These are phyloP conservation scores for Chloroclystis v-ata DNA, from an alignment of 2,888 invertebrate genomes.

Conservation along the genomic window DNA sequence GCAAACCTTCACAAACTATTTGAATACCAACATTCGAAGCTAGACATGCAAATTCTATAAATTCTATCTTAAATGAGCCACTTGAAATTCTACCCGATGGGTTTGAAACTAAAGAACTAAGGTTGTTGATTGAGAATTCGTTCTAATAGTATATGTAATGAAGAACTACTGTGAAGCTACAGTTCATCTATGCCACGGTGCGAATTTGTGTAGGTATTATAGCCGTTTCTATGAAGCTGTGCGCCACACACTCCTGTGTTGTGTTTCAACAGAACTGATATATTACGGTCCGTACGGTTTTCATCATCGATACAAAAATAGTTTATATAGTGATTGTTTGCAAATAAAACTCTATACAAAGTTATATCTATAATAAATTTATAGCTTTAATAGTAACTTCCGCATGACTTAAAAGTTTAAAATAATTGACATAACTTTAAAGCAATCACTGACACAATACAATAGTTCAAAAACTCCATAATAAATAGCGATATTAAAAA, in stretches of 20 bases:
- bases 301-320: background rate
- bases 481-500: conserved; percentile 13
- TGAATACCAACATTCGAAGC: conserved; percentile 44
- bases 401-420: no score
- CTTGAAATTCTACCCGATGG: conserved; percentile 16
- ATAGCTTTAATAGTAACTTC: no score
- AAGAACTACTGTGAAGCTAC: conserved; percentile 27
- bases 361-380: no score
- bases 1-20: conserved; percentile 51
- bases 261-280: background rate
- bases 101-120: conserved; percentile 2
- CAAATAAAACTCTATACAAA: background rate
- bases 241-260: conserved; percentile 7
- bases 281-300: background rate
- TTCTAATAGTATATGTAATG: background rate
- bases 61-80: conserved; percentile 18
- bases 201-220: conserved; percentile 75
- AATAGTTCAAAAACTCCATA: conserved; percentile 8
- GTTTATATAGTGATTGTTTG: background rate
- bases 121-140: conserved; percentile 2
- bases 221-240: conserved; percentile 39
- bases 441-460: conserved; percentile 6
- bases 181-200: conserved; percentile 53
- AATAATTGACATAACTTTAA: background rate
- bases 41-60: conserved; percentile 49